Evolutionary conservation across 2,888 invertebrate species (phyloP), one percentile per base, ranked within the genome.

Genomic region (Dicycla oo): DNA sequence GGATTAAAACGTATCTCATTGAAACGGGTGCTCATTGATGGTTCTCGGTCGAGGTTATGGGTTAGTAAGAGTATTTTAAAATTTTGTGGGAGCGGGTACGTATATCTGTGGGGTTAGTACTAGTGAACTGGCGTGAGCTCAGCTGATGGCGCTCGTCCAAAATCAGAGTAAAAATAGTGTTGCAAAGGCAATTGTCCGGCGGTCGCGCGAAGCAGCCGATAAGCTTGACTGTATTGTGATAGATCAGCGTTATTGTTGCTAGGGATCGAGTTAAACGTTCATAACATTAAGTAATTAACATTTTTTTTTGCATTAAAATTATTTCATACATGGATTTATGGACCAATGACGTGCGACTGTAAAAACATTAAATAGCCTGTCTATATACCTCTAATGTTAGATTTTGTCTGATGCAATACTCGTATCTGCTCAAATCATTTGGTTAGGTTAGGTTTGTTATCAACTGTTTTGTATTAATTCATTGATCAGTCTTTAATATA

Each of bases 51-150:
- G 89, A 89, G 90, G 87, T 90, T 87, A 88, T 87, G 88, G 87
- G 88, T 89, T 88, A 87, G 88, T 85, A 86, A 88, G 85, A 87
- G 75, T 87, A 87, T 88, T 87, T 87, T 84, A 86, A 87, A 88
- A 89, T 91, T 94, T 91, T 87, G 89, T 88, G 84, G 90, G 89
- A 91, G 92, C 92, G 91, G 91, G 92, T 90, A 90, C 91, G 93
- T 91, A 91, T 92, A 91, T 89, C 88, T 87, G 96, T 89, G 95
- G 88, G 97, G 96, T 94, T 97, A 97, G 90, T 97, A 83, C 54
- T 81, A 97, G 86, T 97, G 90, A 90, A 97, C 97, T 91, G 97
- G 94, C 92, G 96, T 94, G 93, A 77, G 97, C 97, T 88, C 96
- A 96, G 86, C 88, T 89, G 90, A 91, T 95, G 95, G 96, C 95